Evolutionary conservation across 1,140 invertebrate genomes (phyloP).

Genomic region (Brachionus manjavacas): DNA sequence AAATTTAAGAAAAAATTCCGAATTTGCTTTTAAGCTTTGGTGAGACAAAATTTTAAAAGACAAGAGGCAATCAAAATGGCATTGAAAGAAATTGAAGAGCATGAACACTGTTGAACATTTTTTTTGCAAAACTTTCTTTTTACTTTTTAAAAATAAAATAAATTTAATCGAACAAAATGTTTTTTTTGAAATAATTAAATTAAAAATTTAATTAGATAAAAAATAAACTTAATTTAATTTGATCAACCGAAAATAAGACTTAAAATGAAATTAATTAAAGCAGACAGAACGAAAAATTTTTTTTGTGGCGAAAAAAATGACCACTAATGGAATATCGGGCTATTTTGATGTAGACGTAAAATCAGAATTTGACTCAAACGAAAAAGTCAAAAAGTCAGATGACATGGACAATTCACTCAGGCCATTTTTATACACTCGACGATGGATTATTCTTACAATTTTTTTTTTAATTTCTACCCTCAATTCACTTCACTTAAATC

Average conservation of each 20-base stretch:
- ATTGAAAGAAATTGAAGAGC: slow-evolving; percentile 7
- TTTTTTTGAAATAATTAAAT: neutral
- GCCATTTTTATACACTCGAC: slow-evolving; percentile 49
- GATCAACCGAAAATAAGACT: neutral
- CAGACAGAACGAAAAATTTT: neutral
- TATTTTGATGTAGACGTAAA: neutral
- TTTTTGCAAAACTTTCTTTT: neutral
- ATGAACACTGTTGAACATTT: neutral
- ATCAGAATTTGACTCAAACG: neutral
- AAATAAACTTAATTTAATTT: neutral
- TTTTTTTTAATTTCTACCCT: slow-evolving; percentile 83
- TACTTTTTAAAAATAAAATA: neutral
- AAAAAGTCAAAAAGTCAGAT: neutral
- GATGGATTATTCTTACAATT: slow-evolving; percentile 80
- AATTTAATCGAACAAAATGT: neutral
- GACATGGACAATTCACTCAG: neutral
- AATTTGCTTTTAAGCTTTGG: neutral
- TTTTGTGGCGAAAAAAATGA: neutral
- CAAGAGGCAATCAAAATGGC: slow-evolving; percentile 11
- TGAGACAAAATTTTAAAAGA: slow-evolving; percentile 10
- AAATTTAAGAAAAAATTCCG: neutral
- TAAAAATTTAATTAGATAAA: neutral
- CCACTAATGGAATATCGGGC: neutral
- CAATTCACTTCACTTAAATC: slow-evolving; percentile 69
- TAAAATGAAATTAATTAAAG: slow-evolving; percentile 8